These are phyloP conservation scores for Capitulum mitella DNA, from an alignment of 2,888 invertebrate genomes.

Conservation along the genomic window DNA sequence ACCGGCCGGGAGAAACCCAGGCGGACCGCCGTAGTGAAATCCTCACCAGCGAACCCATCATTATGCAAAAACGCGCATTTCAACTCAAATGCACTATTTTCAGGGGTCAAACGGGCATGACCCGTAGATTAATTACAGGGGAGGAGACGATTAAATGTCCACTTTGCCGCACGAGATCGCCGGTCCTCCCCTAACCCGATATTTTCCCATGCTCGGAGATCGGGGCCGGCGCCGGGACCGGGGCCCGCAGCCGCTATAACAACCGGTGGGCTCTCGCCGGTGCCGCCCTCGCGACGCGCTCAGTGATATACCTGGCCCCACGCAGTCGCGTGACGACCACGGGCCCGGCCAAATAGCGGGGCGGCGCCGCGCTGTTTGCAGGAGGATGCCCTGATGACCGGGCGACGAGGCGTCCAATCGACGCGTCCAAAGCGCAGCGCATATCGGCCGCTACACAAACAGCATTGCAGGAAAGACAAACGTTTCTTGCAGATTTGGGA, in stretches of 20 bases:
- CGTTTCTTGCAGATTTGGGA: no score
- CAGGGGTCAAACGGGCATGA: slow-evolving; percentile 24
- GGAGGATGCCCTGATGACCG: no score
- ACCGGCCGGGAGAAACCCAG: background rate
- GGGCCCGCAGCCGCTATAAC: background rate
- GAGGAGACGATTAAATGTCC: slow-evolving; percentile 24
- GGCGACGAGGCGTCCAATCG: no score
- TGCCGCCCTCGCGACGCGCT: background rate
- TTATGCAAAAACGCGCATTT: slow-evolving; percentile 24
- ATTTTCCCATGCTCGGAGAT: background rate
- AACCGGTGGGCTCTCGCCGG: background rate
- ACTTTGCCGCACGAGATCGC: slow-evolving; percentile 6
- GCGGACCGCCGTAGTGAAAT: slow-evolving; percentile 1
- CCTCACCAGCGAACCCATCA: slow-evolving; percentile 7
- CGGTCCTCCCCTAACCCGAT: background rate
- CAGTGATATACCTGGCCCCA: background rate
- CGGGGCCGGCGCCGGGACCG: background rate
- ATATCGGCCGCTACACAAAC: no score
- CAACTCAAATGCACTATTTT: slow-evolving; percentile 24
- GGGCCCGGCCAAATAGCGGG: no score
- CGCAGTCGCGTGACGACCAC: background rate
- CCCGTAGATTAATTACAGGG: slow-evolving; percentile 18
- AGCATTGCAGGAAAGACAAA: no score
- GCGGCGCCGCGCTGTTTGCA: no score
- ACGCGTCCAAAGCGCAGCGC: no score